Evolutionary conservation across 2,797 vertebrate species (phyloP).

Genomic region (Sarcoramphus papa): DNA sequence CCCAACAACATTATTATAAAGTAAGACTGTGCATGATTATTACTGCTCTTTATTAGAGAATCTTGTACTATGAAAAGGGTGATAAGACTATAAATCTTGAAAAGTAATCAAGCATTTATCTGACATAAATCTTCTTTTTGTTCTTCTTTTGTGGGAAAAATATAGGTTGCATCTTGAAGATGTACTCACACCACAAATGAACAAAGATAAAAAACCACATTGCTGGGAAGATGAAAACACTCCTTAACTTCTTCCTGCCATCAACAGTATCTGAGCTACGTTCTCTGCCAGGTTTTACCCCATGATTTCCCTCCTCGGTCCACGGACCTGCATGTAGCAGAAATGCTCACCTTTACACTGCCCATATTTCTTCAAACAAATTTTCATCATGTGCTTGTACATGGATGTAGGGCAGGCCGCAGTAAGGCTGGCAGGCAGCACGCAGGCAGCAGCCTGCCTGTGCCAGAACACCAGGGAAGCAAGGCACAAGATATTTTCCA

Average conservation of each 20-base stretch:
- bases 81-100: neutral
- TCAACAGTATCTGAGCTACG: neutral
- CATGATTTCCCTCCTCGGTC: rapidly evolving
- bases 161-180: neutral
- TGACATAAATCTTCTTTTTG: neutral
- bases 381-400: rapidly evolving
- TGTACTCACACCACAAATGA: neutral
- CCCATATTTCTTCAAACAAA: neutral
- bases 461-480: neutral
- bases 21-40: neutral
- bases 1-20: neutral
- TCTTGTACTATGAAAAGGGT: neutral
- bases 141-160: neutral
- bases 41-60: neutral
- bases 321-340: neutral
- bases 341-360: neutral
- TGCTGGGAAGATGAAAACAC: neutral
- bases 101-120: neutral
- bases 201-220: neutral
- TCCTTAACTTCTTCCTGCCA: neutral
- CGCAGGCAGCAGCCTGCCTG: neutral
- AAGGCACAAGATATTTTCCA: neutral
- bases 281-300: neutral
- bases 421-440: neutral
- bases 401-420: neutral